Evolutionary conservation across 2,888 invertebrate genomes (phyloP).

Genomic region (Lottia scabra): DNA sequence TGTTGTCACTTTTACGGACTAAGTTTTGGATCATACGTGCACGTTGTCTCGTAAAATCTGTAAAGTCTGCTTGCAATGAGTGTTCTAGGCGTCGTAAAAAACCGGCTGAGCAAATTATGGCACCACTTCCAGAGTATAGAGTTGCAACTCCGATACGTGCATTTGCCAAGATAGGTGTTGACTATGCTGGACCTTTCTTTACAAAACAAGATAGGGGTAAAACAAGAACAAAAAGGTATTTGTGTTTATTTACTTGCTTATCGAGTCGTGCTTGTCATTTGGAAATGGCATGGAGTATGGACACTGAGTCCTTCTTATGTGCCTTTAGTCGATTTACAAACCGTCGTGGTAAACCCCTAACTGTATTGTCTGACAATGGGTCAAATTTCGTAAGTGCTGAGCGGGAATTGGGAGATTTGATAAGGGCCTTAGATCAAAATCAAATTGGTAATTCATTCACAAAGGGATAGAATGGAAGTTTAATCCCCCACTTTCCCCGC

Average conservation of each 20-base stretch:
- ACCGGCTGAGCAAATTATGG: constrained; percentile 16
- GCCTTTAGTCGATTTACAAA: constrained; percentile 15
- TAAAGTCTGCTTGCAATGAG: constrained; percentile 1
- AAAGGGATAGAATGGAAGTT: constrained; percentile 29
- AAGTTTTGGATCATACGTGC: constrained; percentile 27
- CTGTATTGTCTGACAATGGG: constrained; percentile 19
- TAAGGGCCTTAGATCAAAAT: constrained; percentile 18
- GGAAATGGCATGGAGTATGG: constrained; percentile 3
- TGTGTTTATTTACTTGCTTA: constrained; percentile 28
- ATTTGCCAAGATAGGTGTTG: constrained; percentile 20
- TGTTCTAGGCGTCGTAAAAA: constrained; percentile 7
- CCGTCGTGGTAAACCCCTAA: constrained; percentile 13
- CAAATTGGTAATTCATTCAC: constrained; percentile 17
- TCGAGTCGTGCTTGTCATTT: constrained; percentile 21
- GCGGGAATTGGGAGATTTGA: constrained; percentile 16
- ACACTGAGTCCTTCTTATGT: constrained; percentile 17
- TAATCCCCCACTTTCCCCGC: constrained; percentile 35
- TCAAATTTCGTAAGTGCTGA: constrained; percentile 15
- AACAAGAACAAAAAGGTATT: constrained; percentile 26
- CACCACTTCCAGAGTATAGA: constrained; percentile 21
- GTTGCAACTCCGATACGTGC: constrained; percentile 15
- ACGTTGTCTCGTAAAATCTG: constrained; percentile 14
- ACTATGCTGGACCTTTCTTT: constrained; percentile 26
- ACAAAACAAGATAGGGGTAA: constrained; percentile 24
- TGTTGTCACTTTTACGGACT: constrained; percentile 11